phyloP scores from a whole-genome alignment of 2,888 invertebrate species.

The Vesta saturnalis region DNA sequence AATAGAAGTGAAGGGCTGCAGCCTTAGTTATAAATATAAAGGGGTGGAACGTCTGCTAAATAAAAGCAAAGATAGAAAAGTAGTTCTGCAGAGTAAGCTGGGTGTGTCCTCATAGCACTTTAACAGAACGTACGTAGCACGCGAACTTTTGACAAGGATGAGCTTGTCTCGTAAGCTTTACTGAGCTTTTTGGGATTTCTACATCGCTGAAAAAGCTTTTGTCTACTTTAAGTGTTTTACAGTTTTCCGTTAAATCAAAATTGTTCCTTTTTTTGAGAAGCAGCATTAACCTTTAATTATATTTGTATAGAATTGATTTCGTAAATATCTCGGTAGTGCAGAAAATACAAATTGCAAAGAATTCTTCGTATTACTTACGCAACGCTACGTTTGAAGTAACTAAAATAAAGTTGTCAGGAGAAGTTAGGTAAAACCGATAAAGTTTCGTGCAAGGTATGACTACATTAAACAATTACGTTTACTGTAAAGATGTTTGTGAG shows the following conservation, averaged over 20 bases:
- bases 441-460: slow-evolving; percentile 16
- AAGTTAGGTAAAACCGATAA: slow-evolving; percentile 18
- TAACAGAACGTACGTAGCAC: slow-evolving; percentile 50
- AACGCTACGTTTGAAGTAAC: not conserved
- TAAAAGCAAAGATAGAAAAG: slow-evolving; percentile 50
- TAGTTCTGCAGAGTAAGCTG: slow-evolving; percentile 56
- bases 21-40: slow-evolving; percentile 45
- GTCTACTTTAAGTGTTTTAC: slow-evolving; percentile 43
- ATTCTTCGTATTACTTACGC: slow-evolving; percentile 1
- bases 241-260: no score
- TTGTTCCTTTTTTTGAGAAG: no score
- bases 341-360: slow-evolving; percentile 1
- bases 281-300: no score
- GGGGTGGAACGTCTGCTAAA: slow-evolving; percentile 42
- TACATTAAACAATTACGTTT: slow-evolving; percentile 4
- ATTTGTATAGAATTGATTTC: no score
- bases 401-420: slow-evolving; percentile 10
- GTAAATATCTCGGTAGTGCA: not conserved
- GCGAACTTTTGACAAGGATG: slow-evolving; percentile 48
- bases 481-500: slow-evolving; percentile 13
- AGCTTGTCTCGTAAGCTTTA: slow-evolving; percentile 47
- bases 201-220: slow-evolving; percentile 43
- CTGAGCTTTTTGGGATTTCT: slow-evolving; percentile 43
- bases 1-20: slow-evolving; percentile 42
- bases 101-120: slow-evolving; percentile 55